Evolutionary conservation across 2,888 invertebrate species (phyloP).

Genomic region (Seira musarum): DNA sequence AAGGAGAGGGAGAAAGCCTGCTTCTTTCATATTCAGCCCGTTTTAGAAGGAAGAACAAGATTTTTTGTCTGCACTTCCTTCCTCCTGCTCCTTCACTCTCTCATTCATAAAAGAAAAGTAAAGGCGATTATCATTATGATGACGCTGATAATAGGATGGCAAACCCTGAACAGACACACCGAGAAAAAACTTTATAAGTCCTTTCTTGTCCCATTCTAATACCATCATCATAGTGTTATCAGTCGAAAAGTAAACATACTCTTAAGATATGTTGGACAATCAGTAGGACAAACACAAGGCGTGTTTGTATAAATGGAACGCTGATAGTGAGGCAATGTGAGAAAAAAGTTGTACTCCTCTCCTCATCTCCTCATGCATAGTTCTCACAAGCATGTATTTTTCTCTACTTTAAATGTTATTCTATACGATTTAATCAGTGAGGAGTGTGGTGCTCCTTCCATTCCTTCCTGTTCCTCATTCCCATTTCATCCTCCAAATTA

Average conservation of each 20-base stretch:
- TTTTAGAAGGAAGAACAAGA: conserved; percentile 16
- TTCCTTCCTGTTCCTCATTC: conserved; percentile 28
- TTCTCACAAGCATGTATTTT: no score
- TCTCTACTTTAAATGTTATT: neutral
- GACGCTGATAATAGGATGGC: conserved; percentile 12
- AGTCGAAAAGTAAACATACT: conserved; percentile 6
- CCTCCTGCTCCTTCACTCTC: conserved; percentile 1
- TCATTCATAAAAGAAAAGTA: conserved; percentile 34
- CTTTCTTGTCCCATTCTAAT: conserved; percentile 5
- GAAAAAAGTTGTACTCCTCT: neutral
- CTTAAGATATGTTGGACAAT: conserved; percentile 12
- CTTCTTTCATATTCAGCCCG: neutral
- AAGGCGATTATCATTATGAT: conserved; percentile 23
- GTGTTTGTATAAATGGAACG: neutral
- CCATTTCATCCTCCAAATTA: conserved; percentile 49
- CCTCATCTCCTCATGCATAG: no score
- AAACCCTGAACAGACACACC: neutral
- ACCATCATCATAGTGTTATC: conserved; percentile 10
- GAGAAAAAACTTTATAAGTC: neutral
- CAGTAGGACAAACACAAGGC: conserved; percentile 11
- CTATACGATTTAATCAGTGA: conserved; percentile 5
- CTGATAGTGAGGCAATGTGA: neutral
- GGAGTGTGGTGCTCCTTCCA: neutral
- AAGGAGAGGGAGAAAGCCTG: neutral
- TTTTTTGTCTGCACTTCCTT: conserved; percentile 21